Conservation (phyloP, 2,113 vertebrate genomes). For the Oreotrochilus melanogaster region DNA sequence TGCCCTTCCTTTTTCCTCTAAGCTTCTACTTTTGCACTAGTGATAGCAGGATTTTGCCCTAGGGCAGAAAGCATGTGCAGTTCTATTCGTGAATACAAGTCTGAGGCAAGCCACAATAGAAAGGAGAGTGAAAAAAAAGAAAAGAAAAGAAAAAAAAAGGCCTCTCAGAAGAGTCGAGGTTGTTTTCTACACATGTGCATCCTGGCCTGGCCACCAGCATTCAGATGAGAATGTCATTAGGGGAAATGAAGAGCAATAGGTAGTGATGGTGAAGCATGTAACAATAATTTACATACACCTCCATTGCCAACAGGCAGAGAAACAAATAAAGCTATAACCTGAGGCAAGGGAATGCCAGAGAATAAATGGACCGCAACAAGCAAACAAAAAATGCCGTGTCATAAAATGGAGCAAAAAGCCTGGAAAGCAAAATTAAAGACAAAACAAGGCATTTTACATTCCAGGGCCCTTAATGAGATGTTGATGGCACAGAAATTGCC, state of each 20-base stretch:
- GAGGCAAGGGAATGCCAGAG: constrained; percentile 9
- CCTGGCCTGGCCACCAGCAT: neutral
- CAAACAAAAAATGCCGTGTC: constrained; percentile 37
- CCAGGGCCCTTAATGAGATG: constrained; percentile 61
- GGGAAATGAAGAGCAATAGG: constrained; percentile 59
- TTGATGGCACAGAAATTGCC: constrained; percentile 62
- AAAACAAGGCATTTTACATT: constrained; percentile 21
- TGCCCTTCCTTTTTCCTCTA: constrained; percentile 65
- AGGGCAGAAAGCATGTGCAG: neutral
- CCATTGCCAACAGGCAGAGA: neutral
- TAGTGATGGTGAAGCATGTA: constrained; percentile 28
- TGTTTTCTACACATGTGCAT: neutral
- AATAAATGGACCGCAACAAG: constrained; percentile 45
- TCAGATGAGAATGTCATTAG: constrained; percentile 17
- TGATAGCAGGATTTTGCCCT: neutral
- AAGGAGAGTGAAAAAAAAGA: neutral
- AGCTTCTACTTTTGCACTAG: neutral
- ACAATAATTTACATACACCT: constrained; percentile 44
- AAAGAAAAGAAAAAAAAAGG: neutral
- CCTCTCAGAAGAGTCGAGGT: neutral
- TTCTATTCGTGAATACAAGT: neutral
- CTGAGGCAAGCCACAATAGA: neutral
- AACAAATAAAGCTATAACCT: constrained; percentile 59
- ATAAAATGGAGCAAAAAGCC: constrained; percentile 39
- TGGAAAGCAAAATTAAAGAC: constrained; percentile 38